Evolutionary conservation across 2,113 vertebrate genomes (phyloP).

Genomic region (Tympanuchus pallidicinctus): DNA sequence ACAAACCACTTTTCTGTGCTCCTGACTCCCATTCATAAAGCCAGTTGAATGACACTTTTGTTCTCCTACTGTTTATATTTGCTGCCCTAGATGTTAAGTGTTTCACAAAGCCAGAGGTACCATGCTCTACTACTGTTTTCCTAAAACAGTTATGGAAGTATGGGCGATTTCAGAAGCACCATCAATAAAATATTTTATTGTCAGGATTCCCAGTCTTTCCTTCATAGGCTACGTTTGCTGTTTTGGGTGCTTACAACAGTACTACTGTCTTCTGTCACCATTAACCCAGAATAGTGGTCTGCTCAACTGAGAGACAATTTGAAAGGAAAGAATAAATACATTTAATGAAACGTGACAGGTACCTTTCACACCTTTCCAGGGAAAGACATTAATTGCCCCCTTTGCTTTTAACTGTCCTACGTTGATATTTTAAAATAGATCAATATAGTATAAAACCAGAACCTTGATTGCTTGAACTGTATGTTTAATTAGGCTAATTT

Average conservation of each 20-base stretch:
- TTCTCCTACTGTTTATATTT: not conserved
- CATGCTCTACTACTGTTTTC: not conserved
- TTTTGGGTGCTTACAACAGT: constrained; percentile 9
- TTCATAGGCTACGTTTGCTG: not conserved
- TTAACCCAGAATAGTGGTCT: constrained; percentile 49
- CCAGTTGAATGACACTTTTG: not conserved
- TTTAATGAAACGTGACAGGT: constrained; percentile 66
- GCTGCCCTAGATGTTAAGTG: not conserved
- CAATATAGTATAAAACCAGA: constrained; percentile 57
- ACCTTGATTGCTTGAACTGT: constrained; percentile 62
- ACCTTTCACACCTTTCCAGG: constrained; percentile 63
- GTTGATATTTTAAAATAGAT: constrained; percentile 65
- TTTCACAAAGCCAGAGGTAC: not conserved
- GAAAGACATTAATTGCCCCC: constrained; percentile 69
- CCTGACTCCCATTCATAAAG: not conserved
- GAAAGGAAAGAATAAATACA: constrained; percentile 65
- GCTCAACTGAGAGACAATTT: constrained; percentile 56
- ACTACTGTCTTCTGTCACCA: constrained; percentile 45
- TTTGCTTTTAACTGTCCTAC: constrained; percentile 68
- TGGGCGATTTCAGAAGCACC: not conserved
- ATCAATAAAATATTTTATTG: not conserved
- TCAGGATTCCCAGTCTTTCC: constrained; percentile 5
- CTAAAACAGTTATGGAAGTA: not conserved
- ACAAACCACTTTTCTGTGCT: not conserved
- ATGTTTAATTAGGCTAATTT: constrained; percentile 67